Percentiles rank a stretch among this genome's conserved stretches.
These are phyloP conservation scores for Caenorhabditis virilis DNA, from an alignment of 2,888 invertebrate genomes.

Conservation along the genomic window DNA sequence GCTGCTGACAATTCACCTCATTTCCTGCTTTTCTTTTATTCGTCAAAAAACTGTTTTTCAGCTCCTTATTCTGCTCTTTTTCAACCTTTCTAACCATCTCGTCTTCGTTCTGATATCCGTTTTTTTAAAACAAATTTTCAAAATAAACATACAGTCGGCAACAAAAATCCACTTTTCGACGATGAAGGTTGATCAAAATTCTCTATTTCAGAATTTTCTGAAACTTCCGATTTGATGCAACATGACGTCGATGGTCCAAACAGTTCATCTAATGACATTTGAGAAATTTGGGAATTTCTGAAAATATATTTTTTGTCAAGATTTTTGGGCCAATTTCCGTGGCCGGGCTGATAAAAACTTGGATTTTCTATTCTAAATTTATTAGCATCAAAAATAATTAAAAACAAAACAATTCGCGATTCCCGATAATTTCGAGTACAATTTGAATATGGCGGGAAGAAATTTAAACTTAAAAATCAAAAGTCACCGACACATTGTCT, in stretches of 20 bases:
- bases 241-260: neutral
- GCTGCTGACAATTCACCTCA: neutral
- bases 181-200: neutral
- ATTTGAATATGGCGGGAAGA: no score
- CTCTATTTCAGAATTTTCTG: neutral
- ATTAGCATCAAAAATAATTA: no score
- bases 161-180: neutral
- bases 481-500: no score
- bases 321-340: no score
- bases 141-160: conserved; percentile 14
- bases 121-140: neutral
- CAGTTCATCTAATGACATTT: conserved; percentile 2
- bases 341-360: no score
- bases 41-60: neutral
- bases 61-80: neutral
- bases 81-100: conserved; percentile 5
- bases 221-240: neutral
- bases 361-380: no score
- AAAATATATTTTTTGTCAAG: no score
- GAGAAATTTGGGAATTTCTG: no score
- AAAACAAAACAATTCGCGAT: no score
- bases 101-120: conserved; percentile 24
- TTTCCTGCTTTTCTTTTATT: neutral
- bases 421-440: no score
- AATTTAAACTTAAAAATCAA: no score